Evolutionary conservation across 2,797 vertebrate species (phyloP), one percentile per base, ranked within the genome.

Genomic region (Sciurus carolinensis): DNA sequence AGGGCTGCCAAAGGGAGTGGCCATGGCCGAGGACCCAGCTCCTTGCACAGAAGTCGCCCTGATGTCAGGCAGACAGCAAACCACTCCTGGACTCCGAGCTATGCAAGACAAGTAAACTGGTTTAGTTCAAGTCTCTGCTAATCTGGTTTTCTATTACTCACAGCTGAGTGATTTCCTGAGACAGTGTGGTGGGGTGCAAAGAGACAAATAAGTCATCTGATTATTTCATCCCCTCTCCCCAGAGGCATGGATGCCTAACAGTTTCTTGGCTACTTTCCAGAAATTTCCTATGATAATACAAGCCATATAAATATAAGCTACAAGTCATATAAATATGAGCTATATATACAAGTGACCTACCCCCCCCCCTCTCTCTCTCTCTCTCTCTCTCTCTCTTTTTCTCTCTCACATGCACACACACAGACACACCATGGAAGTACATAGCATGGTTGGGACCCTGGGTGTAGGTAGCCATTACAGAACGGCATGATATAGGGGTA

Each of bases 191-290:
- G 44, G 93, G 76, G 57, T 82, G 52, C 80, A 90, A 73, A 86
- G 90, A 97, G 90, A 96, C 90, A 87, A 95, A 95, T 87, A 96
- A 93, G 96, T 96, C 94, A 95, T 87, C 96, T 95, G 91, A 97
- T 96, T 91, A 93, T 90, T 96, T 91, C 33, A 88, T 95, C 64
- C 57, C 39, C 44, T 12, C 90, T 95, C 69, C 93, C 87, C 73
- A 88, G 91, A 87, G 94, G 80, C 76, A 33, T 7, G 80, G 77
- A 84, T 26, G 47, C 66, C 39, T 81, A 94, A 95, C 86, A 90
- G 87, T 91, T 95, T 82, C 91, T 95, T 96, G 96, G 90, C 94
- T 94, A 81, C 36, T 67, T 96, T 97, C 93, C 96, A 96, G 93
- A 96, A 96, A 83, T 76, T 66, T 95, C 82, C 91, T 90, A 59